Base-by-base conservation (phyloP, 2,113 vertebrate species). In the Hassar affinis region DNA sequence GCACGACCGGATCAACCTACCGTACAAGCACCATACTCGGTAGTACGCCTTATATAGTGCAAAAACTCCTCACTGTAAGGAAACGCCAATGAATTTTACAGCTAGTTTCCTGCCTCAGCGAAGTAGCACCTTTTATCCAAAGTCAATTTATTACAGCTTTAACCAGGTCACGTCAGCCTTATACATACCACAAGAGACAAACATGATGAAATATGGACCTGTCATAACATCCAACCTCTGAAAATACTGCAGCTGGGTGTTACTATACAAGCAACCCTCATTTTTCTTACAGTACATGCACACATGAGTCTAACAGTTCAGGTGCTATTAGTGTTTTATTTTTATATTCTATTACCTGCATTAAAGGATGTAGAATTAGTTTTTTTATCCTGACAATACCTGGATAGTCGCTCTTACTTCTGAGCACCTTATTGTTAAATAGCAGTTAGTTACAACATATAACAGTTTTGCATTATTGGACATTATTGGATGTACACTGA, bases 201-300 rank as follows among this genome's bases (percentile, higher is more conserved):
- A 27, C 30, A 7, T 42, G 59, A 80, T 77, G 78, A 54, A 47
- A 51, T 64, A 64, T 80, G 25, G 69, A 52, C 9, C 33, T 80
- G 77, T 22, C 59, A 85, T 75, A 56, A 78, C 77, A 66, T 33
- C n/a, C n/a, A 68, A 20, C 57, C 33, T 75, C 42, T 35, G 33
- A n/a, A 78, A 77, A 82, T 75, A 85, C 18, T 22, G 51, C 54
- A 51, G 45, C 51, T 57, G 62, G 64, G 42, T 62, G 62, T 54
- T 71, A 68, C 20, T 51, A 8, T 45, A 45, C 33, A 61, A 64
- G n/a, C 11, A 38, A 45, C 20, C 6, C n/a, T 79, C 2, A 17
- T 62, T 61, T 72, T 71, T 42, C 74, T 52, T 42, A 12, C 42
- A 47, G 6, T 64, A 42, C 18, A 6, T 64, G 62, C 22, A 42